These are phyloP conservation scores for Drosophila nigricruria DNA, from an alignment of 2,888 invertebrate genomes.

Conservation along the genomic window DNA sequence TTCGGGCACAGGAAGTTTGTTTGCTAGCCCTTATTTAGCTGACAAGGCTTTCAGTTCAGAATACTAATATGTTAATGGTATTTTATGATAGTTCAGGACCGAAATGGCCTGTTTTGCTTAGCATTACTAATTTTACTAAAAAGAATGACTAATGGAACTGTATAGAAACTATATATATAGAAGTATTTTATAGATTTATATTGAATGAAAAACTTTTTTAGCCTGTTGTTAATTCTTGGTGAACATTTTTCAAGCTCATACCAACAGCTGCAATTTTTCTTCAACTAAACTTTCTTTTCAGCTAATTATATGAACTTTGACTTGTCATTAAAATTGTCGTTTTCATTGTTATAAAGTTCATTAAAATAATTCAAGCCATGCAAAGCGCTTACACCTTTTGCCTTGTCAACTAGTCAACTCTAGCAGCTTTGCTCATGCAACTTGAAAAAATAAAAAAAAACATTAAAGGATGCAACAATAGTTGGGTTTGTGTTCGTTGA, in stretches of 20 bases:
- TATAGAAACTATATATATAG: background rate
- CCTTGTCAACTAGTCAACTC: slow-evolving; percentile 4
- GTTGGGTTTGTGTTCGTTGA: slow-evolving; percentile 3
- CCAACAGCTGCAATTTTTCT: background rate
- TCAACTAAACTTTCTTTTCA: background rate
- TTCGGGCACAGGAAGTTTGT: slow-evolving; percentile 15
- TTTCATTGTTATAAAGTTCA: background rate
- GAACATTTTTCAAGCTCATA: too few relatives aligned
- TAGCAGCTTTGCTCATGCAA: background rate
- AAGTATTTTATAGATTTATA: background rate
- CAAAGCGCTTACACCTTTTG: slow-evolving; percentile 23
- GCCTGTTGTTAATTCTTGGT: too few relatives aligned
- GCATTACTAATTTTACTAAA: background rate
- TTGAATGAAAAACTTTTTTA: too few relatives aligned
- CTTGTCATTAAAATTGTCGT: slow-evolving; percentile 4
- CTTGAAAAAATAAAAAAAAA: background rate
- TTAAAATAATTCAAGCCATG: slow-evolving; percentile 29
- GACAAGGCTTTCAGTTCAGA: background rate
- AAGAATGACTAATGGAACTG: background rate
- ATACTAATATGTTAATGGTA: background rate
- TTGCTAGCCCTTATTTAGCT: background rate
- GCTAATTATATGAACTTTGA: slow-evolving; percentile 27
- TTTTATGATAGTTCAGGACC: background rate
- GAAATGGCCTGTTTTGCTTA: slow-evolving; percentile 1
- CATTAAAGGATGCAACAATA: slow-evolving; percentile 18